These are phyloP conservation scores for Drosophila navojoa DNA, from an alignment of 1,140 invertebrate genomes.

Conservation along the genomic window DNA sequence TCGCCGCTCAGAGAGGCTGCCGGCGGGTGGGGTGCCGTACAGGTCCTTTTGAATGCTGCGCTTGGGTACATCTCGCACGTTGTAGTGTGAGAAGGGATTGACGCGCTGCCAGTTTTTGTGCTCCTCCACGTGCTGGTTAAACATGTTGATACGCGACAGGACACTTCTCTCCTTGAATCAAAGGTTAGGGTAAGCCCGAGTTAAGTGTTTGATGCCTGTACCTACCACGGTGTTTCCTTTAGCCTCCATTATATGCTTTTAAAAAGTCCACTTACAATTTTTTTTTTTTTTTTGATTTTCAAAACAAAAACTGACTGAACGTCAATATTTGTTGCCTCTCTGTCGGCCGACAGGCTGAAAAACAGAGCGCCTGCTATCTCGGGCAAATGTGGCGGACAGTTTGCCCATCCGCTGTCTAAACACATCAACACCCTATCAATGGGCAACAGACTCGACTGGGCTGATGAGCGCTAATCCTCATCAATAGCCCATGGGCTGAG, in stretches of 20 bases:
- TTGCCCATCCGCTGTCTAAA: conserved; percentile 22
- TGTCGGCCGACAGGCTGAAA: not conserved
- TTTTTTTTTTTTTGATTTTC: not conserved
- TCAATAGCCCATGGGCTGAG: conserved; percentile 23
- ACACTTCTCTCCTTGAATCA: conserved; percentile 44
- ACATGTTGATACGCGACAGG: conserved; percentile 54
- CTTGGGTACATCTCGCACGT: conserved; percentile 58
- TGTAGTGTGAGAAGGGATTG: conserved; percentile 63
- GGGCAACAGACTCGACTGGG: conserved; percentile 10
- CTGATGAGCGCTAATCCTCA: conserved; percentile 14
- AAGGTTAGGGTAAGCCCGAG: too few species aligned
- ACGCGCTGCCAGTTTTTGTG: conserved; percentile 62
- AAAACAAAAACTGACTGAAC: not conserved
- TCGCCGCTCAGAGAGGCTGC: conserved; percentile 57
- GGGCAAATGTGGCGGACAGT: conserved; percentile 7
- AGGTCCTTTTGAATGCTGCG: conserved; percentile 32
- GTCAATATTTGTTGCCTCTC: not conserved
- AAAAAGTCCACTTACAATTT: not conserved
- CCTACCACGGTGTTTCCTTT: conserved; percentile 1
- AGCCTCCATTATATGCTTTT: not conserved
- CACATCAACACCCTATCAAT: conserved; percentile 32
- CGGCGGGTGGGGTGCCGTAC: conserved; percentile 51
- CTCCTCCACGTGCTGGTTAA: conserved; percentile 57
- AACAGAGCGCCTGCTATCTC: conserved; percentile 23
- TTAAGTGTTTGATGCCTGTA: not conserved